Evolutionary conservation across 2,888 invertebrate species (phyloP).

Genomic region (Pristionchus maxplancki): DNA sequence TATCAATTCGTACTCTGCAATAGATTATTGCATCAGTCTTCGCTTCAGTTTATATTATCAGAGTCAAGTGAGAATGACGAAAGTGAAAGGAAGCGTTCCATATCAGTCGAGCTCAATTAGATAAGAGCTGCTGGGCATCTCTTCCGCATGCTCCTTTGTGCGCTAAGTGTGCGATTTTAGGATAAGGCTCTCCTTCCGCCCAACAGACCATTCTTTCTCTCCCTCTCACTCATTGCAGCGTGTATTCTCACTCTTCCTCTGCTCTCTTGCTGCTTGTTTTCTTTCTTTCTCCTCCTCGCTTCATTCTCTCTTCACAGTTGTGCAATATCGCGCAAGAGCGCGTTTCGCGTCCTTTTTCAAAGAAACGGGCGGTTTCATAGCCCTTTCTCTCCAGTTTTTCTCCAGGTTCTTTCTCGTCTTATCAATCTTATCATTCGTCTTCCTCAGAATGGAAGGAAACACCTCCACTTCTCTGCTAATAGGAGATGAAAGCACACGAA

Average conservation of each 20-base stretch:
- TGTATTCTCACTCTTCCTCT: not conserved
- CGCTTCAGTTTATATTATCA: not conserved
- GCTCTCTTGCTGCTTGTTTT: not conserved
- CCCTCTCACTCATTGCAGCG: not conserved
- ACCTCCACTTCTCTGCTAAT: not conserved
- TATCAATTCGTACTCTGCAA: no score
- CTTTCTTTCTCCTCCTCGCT: not conserved
- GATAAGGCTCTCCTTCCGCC: not conserved
- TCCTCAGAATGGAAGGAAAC: not conserved
- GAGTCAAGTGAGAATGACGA: not conserved
- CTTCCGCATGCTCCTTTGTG: not conserved
- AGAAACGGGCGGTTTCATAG: not conserved
- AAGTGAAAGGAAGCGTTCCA: not conserved
- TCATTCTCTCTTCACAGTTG: not conserved
- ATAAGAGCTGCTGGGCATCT: not conserved
- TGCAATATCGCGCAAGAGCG: slow-evolving; percentile 21
- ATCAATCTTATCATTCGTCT: not conserved
- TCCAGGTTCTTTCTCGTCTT: not conserved
- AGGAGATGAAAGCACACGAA: not conserved
- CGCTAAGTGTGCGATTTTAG: not conserved
- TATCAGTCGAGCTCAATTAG: not conserved
- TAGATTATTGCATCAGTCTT: not conserved
- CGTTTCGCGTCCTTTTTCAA: not conserved
- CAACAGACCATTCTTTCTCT: not conserved
- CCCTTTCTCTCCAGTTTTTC: not conserved